These are phyloP conservation scores for Bucco capensis DNA, from an alignment of 2,113 vertebrate genomes.

Conservation along the genomic window DNA sequence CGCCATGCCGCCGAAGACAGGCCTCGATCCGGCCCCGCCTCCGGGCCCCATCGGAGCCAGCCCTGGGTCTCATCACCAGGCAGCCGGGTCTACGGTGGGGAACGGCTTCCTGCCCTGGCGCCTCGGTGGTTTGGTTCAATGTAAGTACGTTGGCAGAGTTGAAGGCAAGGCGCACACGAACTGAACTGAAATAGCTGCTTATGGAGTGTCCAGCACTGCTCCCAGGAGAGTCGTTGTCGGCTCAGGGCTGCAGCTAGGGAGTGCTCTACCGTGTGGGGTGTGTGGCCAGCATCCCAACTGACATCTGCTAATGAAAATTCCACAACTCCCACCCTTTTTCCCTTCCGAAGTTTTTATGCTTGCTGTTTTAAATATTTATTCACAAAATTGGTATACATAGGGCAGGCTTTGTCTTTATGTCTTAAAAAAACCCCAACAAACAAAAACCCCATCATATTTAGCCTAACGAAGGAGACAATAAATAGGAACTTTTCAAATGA, in stretches of 20 bases:
- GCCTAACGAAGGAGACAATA: not conserved
- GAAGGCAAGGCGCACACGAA: no score
- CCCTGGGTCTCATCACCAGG: not conserved
- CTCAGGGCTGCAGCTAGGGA: not conserved
- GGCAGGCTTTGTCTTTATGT: not conserved
- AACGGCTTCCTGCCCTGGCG: rapidly evolving
- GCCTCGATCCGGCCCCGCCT: not conserved
- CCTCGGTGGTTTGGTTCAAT: no score
- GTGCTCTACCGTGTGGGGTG: not conserved
- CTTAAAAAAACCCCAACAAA: not conserved
- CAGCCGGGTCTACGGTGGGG: not conserved
- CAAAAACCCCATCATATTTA: not conserved
- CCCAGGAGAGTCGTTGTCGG: rapidly evolving
- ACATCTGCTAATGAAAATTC: rapidly evolving
- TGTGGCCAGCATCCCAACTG: not conserved
- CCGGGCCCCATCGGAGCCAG: not conserved
- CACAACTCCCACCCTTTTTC: rapidly evolving
- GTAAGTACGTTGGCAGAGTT: no score
- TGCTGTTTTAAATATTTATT: not conserved
- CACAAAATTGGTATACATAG: not conserved
- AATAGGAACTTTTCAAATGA: not conserved
- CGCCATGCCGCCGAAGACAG: not conserved
- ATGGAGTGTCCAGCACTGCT: not conserved
- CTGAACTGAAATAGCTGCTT: rapidly evolving
- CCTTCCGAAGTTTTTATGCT: not conserved